These are phyloP conservation scores for Sebastolobus altivelis DNA, from an alignment of 2,797 vertebrate species.

Conservation along the genomic window DNA sequence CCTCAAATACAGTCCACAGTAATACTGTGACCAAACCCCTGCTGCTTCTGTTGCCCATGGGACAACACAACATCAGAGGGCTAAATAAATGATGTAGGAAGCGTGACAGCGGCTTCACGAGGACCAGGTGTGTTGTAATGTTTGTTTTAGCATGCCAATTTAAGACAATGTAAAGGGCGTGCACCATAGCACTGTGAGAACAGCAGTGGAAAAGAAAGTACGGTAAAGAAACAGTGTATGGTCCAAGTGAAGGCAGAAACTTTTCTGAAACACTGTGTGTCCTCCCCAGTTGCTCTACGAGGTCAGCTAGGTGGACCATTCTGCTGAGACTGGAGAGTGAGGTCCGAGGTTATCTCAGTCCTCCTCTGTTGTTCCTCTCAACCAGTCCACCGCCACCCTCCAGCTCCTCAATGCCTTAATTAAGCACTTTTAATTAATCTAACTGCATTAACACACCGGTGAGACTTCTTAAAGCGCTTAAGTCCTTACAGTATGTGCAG, in stretches of 20 bases:
- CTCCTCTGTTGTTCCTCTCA: slow-evolving; percentile 51
- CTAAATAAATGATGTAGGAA: slow-evolving; percentile 35
- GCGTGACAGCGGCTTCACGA: slow-evolving; percentile 31
- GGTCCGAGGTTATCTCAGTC: slow-evolving; percentile 75
- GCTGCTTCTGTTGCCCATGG: slow-evolving; percentile 12
- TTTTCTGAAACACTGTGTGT: slow-evolving; percentile 52
- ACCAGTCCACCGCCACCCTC: slow-evolving; percentile 39
- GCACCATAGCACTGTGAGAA: slow-evolving; percentile 6
- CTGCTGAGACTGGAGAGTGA: slow-evolving; percentile 52
- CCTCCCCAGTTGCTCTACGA: slow-evolving; percentile 30
- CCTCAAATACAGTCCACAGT: neutral
- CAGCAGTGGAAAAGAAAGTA: slow-evolving; percentile 29
- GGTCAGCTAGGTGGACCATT: slow-evolving; percentile 42
- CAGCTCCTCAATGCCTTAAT: slow-evolving; percentile 73
- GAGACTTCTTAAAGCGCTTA: slow-evolving; percentile 65
- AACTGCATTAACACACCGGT: slow-evolving; percentile 60
- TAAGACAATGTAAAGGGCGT: slow-evolving; percentile 4
- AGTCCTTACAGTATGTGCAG: slow-evolving; percentile 38
- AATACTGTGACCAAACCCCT: slow-evolving; percentile 16
- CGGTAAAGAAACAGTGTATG: slow-evolving; percentile 17
- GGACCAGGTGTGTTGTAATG: slow-evolving; percentile 40
- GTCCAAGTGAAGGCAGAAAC: slow-evolving; percentile 37
- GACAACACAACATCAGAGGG: slow-evolving; percentile 31
- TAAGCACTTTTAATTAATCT: slow-evolving; percentile 81
- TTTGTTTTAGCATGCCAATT: slow-evolving; percentile 7